Evolutionary conservation across 2,113 vertebrate genomes (phyloP), one percentile per base, ranked within the genome.

Genomic region (Promerops cafer): DNA sequence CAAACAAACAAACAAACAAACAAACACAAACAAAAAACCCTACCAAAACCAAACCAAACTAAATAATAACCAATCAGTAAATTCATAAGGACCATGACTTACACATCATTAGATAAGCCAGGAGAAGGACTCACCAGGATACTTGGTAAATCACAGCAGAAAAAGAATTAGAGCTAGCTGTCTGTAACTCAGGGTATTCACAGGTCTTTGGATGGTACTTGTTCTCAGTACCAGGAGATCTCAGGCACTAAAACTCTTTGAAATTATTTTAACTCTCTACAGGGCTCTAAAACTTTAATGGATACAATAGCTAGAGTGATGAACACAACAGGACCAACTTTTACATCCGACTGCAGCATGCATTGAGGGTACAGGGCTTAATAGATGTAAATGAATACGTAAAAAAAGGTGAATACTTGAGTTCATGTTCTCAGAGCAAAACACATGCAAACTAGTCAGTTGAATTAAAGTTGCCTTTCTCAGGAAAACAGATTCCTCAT

Each of bases 331-430:
- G 47, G 8, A 50, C 7, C 13, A 75, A 6, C 8, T 82, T 78
- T 85, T 47, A 31, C 20, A 33, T 31, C 10, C 57, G 83, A 76
- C 10, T 64, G 30, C 24, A 56, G 16, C 15, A 49, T 15, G 1
- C 7, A 39, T 7, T 76, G 11, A 65, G 8, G 5, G 2, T 35
- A 28, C 1, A 49, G 2, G 3, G 1, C 54, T 69, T 56, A 37
- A 44, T 10, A 53, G 50, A 3, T 45, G 50, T 76, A 80, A 86
- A 74, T 23, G 10, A 65, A 7, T 27, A 45, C 3, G 1, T 68
- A 28, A 75, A 90, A 37, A 75, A 83, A 71, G 9, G 37, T 28
- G 3, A 68, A 54, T 80, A 65, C 27, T 77, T 88, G 47, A 79
- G 14, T 49, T 68, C 3, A 27, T n/a, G 4, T 69, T 82, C 70